Percentiles rank a stretch among this genome's conserved stretches.
Evolutionary conservation across 1,140 invertebrate species (phyloP).

Genomic region (Eulimnadia texana): DNA sequence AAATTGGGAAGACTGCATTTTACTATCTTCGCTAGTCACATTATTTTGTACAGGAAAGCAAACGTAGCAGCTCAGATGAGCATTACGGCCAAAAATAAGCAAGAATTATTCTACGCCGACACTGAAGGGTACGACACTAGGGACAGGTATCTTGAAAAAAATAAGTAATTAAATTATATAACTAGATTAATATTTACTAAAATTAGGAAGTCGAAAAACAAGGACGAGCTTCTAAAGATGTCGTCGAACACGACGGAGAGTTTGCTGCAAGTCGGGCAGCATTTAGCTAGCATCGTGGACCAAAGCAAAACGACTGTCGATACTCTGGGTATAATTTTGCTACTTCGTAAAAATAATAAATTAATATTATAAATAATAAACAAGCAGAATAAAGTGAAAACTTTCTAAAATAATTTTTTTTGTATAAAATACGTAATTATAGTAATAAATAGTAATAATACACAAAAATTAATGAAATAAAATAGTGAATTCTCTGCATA

Average conservation of each 20-base stretch:
- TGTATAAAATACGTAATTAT: slow-evolving; percentile 3
- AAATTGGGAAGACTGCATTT: too few species aligned
- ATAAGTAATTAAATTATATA: not conserved
- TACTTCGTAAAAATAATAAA: too few species aligned
- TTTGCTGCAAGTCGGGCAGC: slow-evolving; percentile 29
- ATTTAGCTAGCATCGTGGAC: slow-evolving; percentile 33
- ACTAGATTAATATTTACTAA: not conserved
- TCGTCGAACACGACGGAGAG: slow-evolving; percentile 27
- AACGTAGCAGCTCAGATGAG: slow-evolving; percentile 9
- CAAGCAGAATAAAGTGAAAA: too few species aligned
- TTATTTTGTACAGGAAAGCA: slow-evolving; percentile 11
- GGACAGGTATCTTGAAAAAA: not conserved
- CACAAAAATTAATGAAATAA: too few species aligned
- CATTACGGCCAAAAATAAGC: slow-evolving; percentile 9
- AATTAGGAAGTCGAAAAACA: slow-evolving; percentile 4
- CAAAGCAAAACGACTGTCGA: slow-evolving; percentile 32
- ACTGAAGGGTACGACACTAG: not conserved
- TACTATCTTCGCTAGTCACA: too few species aligned
- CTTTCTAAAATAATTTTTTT: not conserved
- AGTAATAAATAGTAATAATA: slow-evolving; percentile 1
- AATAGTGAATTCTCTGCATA: too few species aligned
- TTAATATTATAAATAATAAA: too few species aligned
- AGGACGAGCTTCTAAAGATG: slow-evolving; percentile 14
- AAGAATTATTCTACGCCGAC: slow-evolving; percentile 12
- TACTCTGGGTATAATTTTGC: slow-evolving; percentile 31